Evolutionary conservation across 2,888 invertebrate genomes (phyloP).

Genomic region (Nephrocerus scutellatus): DNA sequence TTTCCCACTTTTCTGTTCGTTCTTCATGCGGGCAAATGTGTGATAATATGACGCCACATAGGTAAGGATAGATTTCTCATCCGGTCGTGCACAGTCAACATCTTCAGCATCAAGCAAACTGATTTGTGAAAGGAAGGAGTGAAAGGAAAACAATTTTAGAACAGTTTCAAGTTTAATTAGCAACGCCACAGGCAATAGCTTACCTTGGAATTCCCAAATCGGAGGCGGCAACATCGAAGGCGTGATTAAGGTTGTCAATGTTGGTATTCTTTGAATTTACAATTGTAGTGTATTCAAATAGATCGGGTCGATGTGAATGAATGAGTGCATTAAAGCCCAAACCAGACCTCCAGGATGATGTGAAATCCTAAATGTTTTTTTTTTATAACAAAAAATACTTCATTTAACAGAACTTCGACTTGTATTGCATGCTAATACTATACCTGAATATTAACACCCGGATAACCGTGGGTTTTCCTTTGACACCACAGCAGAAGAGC

Average conservation of each 20-base stretch:
- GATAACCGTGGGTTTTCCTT: conserved; percentile 92
- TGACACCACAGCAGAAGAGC: conserved; percentile 98
- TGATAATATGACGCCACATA: conserved; percentile 99
- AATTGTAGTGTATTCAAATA: conserved; percentile 80
- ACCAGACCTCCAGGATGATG: conserved; percentile 91
- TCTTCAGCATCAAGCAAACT: conserved; percentile 93
- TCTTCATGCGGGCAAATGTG: conserved; percentile 98
- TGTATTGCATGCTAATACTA: not conserved
- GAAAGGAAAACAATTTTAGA: not conserved
- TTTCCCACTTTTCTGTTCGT: conserved; percentile 94
- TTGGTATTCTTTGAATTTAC: conserved; percentile 64
- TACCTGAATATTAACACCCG: conserved; percentile 71
- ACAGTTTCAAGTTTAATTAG: too few relatives aligned
- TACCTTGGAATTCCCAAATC: conserved; percentile 81
- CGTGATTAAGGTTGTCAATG: conserved; percentile 94
- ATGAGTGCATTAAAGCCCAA: conserved; percentile 98
- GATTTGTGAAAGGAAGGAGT: not conserved
- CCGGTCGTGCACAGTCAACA: conserved; percentile 87
- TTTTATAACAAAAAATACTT: conserved; percentile 1
- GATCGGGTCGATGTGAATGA: conserved; percentile 93
- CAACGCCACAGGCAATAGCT: conserved; percentile 3
- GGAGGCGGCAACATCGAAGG: conserved; percentile 89
- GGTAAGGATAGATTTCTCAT: conserved; percentile 98
- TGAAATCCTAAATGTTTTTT: conserved; percentile 69
- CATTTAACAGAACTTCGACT: not conserved